A percentile compares a stretch with the other conserved stretches of the same genome.
These are phyloP conservation scores for Scaptomyza parva DNA, from an alignment of 2,888 invertebrate species.

Conservation along the genomic window DNA sequence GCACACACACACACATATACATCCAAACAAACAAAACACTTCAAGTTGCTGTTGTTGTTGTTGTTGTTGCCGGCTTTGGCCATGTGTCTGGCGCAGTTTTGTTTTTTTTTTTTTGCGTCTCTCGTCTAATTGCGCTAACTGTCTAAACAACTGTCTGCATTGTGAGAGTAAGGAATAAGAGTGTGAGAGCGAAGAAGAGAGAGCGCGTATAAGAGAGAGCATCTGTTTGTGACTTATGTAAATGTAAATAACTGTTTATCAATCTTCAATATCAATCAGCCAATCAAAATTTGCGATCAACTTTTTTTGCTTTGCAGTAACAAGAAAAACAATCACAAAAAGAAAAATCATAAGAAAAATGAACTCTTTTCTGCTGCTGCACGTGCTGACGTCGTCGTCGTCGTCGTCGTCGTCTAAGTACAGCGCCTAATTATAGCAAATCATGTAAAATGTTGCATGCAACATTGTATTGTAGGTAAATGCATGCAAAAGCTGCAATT, in stretches of 20 bases:
- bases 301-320: too few species aligned
- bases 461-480: slow-evolving; percentile 19
- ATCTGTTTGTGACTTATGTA: too few species aligned
- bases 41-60: slow-evolving; percentile 21
- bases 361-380: neutral
- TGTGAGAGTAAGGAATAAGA: neutral
- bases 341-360: too few species aligned
- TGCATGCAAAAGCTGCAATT: neutral
- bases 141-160: neutral
- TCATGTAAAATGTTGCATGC: slow-evolving; percentile 27
- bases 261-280: too few species aligned
- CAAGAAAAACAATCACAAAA: too few species aligned
- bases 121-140: slow-evolving; percentile 2
- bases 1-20: slow-evolving; percentile 36
- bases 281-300: too few species aligned
- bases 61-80: slow-evolving; percentile 26
- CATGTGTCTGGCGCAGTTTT: neutral
- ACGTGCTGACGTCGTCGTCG: too few species aligned
- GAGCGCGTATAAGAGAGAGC: too few species aligned
- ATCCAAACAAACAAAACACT: slow-evolving; percentile 30
- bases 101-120: slow-evolving; percentile 17
- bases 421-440: slow-evolving; percentile 4
- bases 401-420: too few species aligned
- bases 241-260: too few species aligned
- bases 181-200: neutral